Evolutionary conservation across 2,888 invertebrate genomes (phyloP), one percentile per base, ranked within the genome.

Genomic region (Malacosoma neustria): DNA sequence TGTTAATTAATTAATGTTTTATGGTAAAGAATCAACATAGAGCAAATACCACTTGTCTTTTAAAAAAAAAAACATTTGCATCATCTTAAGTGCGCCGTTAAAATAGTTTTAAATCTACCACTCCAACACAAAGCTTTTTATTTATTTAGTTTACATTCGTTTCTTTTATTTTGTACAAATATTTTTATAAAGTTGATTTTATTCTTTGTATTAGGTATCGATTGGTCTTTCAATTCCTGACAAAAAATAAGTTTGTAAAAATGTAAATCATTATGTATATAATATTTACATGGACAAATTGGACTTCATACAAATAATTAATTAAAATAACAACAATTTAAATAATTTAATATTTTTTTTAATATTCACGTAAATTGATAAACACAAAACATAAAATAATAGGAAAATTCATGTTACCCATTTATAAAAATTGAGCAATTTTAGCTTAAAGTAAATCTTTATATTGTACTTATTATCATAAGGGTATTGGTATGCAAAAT

Each of bases 341-440:
- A n/a, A n/a, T n/a, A n/a, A n/a, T n/a, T n/a, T n/a, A n/a, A n/a
- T n/a, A n/a, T n/a, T n/a, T n/a, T n/a, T n/a, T n/a, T n/a, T n/a
- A n/a, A n/a, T n/a, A n/a, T n/a, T n/a, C n/a, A n/a, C n/a, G n/a
- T 9, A 13, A 29, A 35, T 29, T 33, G 32, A 37, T 40, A 34
- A 30, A 39, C 40, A 40, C 32, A 40, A 38, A 39, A 37, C 33
- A 33, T 39, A 35, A 37, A 32, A 37, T 36, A 32, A 46, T 36
- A 46, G 44, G 46, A 53, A 57, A 40, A 43, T 47, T 51, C 54
- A 51, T n/a, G n/a, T 52, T 51, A 63, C 60, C 54, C 61, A 57
- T 67, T 64, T 54, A 57, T 68, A 79, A 79, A n/a, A 76, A 77
- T 82, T 82, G 81, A 82, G 81, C 81, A 82, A 80, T 69, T 63